Percentiles rank a stretch among this genome's conserved stretches.
Conservation (phyloP, 2,113 vertebrate species). For the Nannobrachium achirus region DNA sequence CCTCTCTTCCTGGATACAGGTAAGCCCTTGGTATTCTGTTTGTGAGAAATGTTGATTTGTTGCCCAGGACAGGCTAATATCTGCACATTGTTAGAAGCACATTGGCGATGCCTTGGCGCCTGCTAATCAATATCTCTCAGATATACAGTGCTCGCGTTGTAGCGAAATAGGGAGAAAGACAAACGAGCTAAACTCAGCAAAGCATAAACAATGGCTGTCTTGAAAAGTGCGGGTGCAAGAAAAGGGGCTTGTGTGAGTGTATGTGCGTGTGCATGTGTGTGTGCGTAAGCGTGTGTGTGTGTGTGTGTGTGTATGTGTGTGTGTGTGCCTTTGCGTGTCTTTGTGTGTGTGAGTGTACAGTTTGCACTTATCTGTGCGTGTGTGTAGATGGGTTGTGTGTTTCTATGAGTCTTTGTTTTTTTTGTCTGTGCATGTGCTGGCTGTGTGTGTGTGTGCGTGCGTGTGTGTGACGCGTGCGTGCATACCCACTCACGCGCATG, state of each 20-base stretch:
- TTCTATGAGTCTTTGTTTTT: too few species aligned
- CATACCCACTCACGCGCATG: conserved; percentile 25
- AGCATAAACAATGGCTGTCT: conserved; percentile 60
- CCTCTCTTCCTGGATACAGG: conserved; percentile 39
- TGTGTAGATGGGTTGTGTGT: conserved; percentile 8
- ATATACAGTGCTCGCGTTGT: conserved; percentile 47
- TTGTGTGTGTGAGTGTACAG: conserved; percentile 4
- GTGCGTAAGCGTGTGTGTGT: neutral
- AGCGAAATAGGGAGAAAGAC: conserved; percentile 60
- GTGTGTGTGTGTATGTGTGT: conserved; percentile 17
- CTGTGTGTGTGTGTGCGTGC: conserved; percentile 10
- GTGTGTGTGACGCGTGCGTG: conserved; percentile 7
- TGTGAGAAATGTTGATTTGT: conserved; percentile 41
- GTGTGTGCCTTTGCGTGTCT: conserved; percentile 1
- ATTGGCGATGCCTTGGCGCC: conserved; percentile 36
- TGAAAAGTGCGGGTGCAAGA: conserved; percentile 46
- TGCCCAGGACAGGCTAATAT: conserved; percentile 45
- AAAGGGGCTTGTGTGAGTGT: conserved; percentile 35
- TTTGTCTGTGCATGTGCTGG: too few species aligned
- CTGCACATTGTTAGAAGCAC: conserved; percentile 35
- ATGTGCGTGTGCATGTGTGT: neutral
- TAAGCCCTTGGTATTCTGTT: conserved; percentile 43
- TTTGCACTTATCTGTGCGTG: conserved; percentile 12
- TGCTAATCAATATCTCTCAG: conserved; percentile 63
- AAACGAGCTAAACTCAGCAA: conserved; percentile 66